Evolutionary conservation across 2,797 vertebrate genomes (phyloP).

Genomic region (Coccyzus lansbergi): DNA sequence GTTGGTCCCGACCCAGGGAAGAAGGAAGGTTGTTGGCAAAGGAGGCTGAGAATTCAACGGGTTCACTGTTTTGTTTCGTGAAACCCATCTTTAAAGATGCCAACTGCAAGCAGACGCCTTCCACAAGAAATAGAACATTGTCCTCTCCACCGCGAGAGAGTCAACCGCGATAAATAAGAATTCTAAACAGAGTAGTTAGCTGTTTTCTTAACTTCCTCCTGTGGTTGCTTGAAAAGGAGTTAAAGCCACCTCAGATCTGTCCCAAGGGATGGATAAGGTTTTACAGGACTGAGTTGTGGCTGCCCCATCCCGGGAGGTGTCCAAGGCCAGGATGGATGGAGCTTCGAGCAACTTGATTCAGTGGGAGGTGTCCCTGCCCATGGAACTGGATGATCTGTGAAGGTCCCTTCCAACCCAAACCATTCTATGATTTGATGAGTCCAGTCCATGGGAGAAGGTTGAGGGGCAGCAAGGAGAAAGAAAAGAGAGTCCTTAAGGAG

Average conservation of each 20-base stretch:
- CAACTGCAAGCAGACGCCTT: not conserved
- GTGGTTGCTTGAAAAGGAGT: fast-evolving
- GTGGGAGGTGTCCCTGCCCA: too few species aligned
- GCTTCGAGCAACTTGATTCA: too few species aligned
- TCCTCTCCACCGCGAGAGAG: fast-evolving
- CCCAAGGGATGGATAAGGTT: not conserved
- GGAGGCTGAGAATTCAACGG: not conserved
- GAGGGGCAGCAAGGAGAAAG: too few species aligned
- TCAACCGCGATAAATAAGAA: not conserved
- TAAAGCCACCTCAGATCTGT: not conserved
- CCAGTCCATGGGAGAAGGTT: too few species aligned
- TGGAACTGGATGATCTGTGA: too few species aligned
- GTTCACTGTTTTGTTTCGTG: not conserved
- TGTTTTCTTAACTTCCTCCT: not conserved
- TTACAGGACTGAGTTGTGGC: not conserved
- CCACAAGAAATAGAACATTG: not conserved
- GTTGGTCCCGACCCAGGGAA: not conserved
- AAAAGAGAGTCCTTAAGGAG: too few species aligned
- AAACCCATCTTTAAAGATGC: not conserved
- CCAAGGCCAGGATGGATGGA: too few species aligned
- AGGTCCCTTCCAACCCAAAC: too few species aligned
- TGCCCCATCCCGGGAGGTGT: too few species aligned
- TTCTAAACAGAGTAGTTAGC: fast-evolving
- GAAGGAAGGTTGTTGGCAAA: not conserved
- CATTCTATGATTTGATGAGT: too few species aligned